Conservation (phyloP, 2,113 vertebrate genomes). For the Phylloscopus trochilus region DNA sequence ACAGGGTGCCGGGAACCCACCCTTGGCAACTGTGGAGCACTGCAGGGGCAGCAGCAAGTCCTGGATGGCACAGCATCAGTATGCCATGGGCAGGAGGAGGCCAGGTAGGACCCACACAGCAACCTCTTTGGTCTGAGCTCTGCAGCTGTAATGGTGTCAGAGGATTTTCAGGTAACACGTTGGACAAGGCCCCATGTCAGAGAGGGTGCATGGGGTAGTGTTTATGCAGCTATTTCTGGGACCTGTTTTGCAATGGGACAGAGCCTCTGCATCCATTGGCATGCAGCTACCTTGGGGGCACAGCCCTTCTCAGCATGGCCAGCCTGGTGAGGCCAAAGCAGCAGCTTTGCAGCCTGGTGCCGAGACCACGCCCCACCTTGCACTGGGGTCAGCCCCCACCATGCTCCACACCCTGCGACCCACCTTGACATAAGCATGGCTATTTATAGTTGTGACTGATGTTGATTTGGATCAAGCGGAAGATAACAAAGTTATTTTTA, state of each 20-base stretch:
- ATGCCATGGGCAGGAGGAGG: accelerated
- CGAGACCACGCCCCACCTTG: neutral
- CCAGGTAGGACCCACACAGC: accelerated
- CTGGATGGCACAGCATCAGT: neutral
- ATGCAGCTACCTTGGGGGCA: neutral
- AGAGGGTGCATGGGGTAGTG: neutral
- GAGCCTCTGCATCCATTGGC: neutral
- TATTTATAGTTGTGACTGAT: constrained; percentile 14
- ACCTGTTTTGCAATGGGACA: neutral
- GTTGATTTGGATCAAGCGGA: neutral
- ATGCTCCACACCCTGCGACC: neutral
- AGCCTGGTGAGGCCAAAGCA: accelerated
- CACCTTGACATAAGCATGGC: neutral
- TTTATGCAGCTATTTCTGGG: constrained; percentile 24
- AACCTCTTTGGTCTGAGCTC: neutral
- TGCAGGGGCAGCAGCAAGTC: neutral
- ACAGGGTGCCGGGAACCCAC: accelerated
- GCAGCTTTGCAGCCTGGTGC: neutral
- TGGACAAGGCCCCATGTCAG: neutral
- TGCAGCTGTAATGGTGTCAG: accelerated
- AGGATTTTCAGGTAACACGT: neutral
- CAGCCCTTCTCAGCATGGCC: neutral
- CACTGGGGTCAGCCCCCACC: neutral
- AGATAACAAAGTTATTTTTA: constrained; percentile 47
- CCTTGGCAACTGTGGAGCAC: accelerated